phyloP scores from a whole-genome alignment of 1,140 invertebrate species.

The Medauroidea extradentata region DNA sequence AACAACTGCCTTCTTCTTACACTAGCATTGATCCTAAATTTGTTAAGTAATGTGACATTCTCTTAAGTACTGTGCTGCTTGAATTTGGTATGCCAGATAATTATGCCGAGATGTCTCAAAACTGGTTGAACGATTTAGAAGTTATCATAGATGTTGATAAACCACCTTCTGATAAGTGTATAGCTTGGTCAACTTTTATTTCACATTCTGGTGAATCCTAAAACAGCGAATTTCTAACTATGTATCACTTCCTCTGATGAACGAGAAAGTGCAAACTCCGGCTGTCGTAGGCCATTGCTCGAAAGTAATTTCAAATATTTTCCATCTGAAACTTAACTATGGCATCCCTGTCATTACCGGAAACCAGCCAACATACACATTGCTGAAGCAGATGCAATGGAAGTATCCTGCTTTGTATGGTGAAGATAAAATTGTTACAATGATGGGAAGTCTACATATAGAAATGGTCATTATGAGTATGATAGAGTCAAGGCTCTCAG shows the following conservation, averaged over 20 bases:
- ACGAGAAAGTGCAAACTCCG: background rate
- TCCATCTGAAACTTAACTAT: background rate
- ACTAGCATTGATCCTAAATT: background rate
- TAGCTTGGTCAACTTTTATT: background rate
- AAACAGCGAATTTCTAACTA: no score
- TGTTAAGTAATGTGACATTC: background rate
- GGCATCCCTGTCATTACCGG: slow-evolving; percentile 10
- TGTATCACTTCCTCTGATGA: background rate
- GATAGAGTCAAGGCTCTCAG: background rate
- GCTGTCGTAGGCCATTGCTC: background rate
- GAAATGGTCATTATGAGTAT: slow-evolving; percentile 20
- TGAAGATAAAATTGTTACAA: slow-evolving; percentile 27
- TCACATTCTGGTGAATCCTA: no score
- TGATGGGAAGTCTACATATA: slow-evolving; percentile 28
- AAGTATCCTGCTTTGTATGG: slow-evolving; percentile 23
- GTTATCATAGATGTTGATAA: no score
- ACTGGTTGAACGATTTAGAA: no score
- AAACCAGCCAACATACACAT: slow-evolving; percentile 25
- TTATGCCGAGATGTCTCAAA: background rate
- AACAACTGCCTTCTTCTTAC: background rate
- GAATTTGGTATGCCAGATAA: background rate
- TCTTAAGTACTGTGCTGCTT: background rate
- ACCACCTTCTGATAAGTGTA: background rate
- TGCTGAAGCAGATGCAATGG: slow-evolving; percentile 30
- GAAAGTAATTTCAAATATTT: background rate